Evolutionary conservation across 2,888 invertebrate species (phyloP).

Genomic region (Spialia ferax): DNA sequence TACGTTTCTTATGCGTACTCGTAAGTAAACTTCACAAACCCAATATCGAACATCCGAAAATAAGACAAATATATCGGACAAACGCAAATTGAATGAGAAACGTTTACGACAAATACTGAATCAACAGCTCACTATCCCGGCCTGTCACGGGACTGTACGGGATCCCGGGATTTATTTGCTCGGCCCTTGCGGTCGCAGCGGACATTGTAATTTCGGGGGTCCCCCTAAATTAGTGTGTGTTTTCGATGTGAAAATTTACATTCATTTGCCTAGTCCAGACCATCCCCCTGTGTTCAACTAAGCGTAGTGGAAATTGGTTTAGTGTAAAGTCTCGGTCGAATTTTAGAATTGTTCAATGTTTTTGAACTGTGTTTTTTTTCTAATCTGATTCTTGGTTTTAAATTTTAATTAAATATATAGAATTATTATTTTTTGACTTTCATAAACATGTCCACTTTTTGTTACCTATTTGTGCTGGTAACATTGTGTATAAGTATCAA

Average conservation of each 20-base stretch:
- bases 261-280: conserved; percentile 39
- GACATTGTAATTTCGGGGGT: conserved; percentile 36
- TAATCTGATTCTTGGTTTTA: too few relatives aligned
- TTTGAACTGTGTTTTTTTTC: neutral
- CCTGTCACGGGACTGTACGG: conserved; percentile 29
- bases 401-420: too few relatives aligned
- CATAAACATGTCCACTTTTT: too few relatives aligned
- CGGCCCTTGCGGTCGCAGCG: conserved; percentile 39
- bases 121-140: conserved; percentile 38
- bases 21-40: too few relatives aligned
- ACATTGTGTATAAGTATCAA: too few relatives aligned
- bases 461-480: too few relatives aligned
- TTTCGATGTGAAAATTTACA: conserved; percentile 39
- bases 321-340: conserved; percentile 19
- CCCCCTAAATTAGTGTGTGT: conserved; percentile 36
- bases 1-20: too few relatives aligned
- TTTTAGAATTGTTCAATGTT: neutral
- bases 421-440: too few relatives aligned
- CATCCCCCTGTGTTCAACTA: conserved; percentile 33
- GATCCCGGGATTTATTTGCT: conserved; percentile 41
- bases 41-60: neutral
- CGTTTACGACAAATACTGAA: conserved; percentile 31
- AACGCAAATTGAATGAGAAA: conserved; percentile 36
- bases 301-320: conserved; percentile 36
- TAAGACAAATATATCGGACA: conserved; percentile 19